A percentile compares a stretch with the other conserved stretches of the same genome.
Conservation (phyloP, 2,888 invertebrate genomes). For the Trissoscelio sp. region DNA sequence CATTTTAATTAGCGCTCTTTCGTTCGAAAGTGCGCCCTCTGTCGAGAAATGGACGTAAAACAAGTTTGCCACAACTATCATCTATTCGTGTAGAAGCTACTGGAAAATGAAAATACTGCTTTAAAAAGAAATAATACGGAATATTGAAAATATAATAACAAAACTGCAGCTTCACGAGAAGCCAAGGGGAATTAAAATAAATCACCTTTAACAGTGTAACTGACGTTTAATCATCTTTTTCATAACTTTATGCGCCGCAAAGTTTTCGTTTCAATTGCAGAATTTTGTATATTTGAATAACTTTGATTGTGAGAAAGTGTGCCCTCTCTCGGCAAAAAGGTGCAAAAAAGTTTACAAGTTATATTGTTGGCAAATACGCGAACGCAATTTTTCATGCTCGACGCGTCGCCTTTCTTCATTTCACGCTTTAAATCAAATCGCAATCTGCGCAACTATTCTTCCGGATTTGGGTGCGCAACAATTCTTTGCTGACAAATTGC, state of each 20-base stretch:
- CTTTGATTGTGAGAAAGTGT: not conserved
- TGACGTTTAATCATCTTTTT: not conserved
- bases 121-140: too few relatives aligned
- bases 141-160: too few relatives aligned
- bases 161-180: not conserved
- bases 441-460: conserved; percentile 59
- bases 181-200: not conserved
- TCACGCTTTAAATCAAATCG: conserved; percentile 56
- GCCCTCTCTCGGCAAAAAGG: not conserved
- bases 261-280: not conserved
- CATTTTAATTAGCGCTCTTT: conserved; percentile 59
- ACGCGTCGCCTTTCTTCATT: conserved; percentile 51
- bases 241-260: not conserved
- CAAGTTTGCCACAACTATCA: conserved; percentile 8
- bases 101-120: too few relatives aligned
- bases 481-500: conserved; percentile 63
- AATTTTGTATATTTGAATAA: not conserved
- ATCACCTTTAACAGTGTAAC: not conserved
- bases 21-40: conserved; percentile 16
- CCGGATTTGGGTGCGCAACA: conserved; percentile 52
- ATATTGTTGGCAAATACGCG: conserved; percentile 25
- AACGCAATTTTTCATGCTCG: conserved; percentile 43
- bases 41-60: conserved; percentile 3
- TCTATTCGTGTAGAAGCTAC: too few relatives aligned
- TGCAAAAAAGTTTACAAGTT: conserved; percentile 26